Evolutionary conservation across 2,888 invertebrate genomes (phyloP).

Genomic region (Cryptocephalus moraei): DNA sequence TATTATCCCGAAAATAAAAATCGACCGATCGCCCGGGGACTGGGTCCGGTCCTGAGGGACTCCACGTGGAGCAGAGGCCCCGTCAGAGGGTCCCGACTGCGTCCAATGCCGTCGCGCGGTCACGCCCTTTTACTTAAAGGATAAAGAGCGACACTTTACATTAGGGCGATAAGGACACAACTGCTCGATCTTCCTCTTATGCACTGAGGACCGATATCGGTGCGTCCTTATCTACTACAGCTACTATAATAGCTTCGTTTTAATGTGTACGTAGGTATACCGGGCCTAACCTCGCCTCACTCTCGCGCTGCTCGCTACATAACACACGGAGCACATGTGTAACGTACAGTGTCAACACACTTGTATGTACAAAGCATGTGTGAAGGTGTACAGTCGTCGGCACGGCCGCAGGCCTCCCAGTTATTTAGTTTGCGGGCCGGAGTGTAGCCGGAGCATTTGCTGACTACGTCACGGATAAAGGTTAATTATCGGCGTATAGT

Average conservation of each 20-base stretch:
- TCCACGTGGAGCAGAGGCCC: conserved; percentile 33
- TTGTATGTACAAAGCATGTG: conserved; percentile 34
- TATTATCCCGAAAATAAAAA: too few species aligned
- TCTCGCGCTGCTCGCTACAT: too few species aligned
- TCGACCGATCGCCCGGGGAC: not conserved
- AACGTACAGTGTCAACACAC: conserved; percentile 39
- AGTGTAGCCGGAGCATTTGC: conserved; percentile 26
- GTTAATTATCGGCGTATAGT: conserved; percentile 25
- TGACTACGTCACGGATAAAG: conserved; percentile 27
- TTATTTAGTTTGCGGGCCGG: conserved; percentile 18
- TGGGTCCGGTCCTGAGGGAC: conserved; percentile 6
- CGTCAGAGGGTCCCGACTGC: conserved; percentile 16
- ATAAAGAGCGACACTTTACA: conserved; percentile 35
- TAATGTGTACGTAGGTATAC: conserved; percentile 33
- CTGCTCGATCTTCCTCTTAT: conserved; percentile 21
- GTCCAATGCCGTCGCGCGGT: conserved; percentile 23
- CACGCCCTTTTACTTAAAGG: conserved; percentile 37
- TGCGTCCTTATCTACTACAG: conserved; percentile 33
- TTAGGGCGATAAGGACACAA: conserved; percentile 25
- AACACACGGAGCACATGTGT: conserved; percentile 30
- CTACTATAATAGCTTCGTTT: conserved; percentile 37
- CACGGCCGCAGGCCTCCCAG: not conserved
- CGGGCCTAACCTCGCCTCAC: conserved; percentile 30
- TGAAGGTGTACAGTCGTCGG: conserved; percentile 29
- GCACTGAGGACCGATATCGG: conserved; percentile 20